phyloP scores from a whole-genome alignment of 2,888 invertebrate species.

The Ptychoptera contaminata region DNA sequence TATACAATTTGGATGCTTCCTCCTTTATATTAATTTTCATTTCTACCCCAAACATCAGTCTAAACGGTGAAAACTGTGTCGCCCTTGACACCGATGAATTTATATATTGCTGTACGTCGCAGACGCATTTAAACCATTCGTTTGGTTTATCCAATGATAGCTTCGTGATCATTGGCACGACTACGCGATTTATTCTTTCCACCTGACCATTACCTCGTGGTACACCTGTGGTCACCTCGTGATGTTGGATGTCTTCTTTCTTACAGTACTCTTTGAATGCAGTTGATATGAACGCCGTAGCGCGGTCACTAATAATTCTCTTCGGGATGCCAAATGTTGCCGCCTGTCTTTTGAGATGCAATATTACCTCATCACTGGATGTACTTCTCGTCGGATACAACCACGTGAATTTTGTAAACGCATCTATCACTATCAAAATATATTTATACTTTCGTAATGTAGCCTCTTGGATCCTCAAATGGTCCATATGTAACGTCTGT shows the following conservation, averaged over 20 bases:
- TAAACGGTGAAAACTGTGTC: constrained; percentile 7
- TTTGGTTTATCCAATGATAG: constrained; percentile 7
- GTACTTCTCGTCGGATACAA: background rate
- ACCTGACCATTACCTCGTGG: constrained; percentile 11
- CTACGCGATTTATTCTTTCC: constrained; percentile 8
- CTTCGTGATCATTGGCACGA: constrained; percentile 8
- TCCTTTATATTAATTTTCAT: constrained; percentile 6
- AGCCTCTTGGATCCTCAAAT: too few relatives aligned
- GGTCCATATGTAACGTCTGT: too few relatives aligned
- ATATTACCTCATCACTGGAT: background rate
- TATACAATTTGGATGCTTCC: too few relatives aligned
- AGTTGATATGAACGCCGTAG: background rate
- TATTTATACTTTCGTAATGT: too few relatives aligned
- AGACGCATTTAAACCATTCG: constrained; percentile 9
- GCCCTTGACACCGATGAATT: constrained; percentile 7
- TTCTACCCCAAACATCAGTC: constrained; percentile 9
- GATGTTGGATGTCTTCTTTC: constrained; percentile 5
- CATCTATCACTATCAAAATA: too few relatives aligned
- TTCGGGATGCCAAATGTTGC: background rate
- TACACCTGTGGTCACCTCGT: constrained; percentile 7
- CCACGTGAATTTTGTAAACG: too few relatives aligned
- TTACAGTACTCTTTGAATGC: constrained; percentile 5
- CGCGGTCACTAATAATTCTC: background rate
- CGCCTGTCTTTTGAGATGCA: background rate
- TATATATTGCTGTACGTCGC: constrained; percentile 7